A percentile compares a stretch with the other conserved stretches of the same genome.
phyloP scores from a whole-genome alignment of 2,113 vertebrate species.

The Rhagologus leucostigma region DNA sequence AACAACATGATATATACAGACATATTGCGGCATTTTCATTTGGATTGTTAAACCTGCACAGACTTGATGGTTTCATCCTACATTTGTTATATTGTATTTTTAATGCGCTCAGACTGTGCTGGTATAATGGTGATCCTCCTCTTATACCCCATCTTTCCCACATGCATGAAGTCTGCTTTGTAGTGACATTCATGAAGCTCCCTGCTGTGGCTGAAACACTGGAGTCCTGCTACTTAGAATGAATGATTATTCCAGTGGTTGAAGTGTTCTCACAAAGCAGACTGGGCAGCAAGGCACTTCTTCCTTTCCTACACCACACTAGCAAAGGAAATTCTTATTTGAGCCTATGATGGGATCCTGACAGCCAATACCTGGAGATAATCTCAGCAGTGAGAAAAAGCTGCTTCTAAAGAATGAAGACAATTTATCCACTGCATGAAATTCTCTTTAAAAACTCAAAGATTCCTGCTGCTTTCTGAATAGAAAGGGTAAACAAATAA shows the following conservation, averaged over 20 bases:
- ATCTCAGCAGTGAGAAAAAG: background rate
- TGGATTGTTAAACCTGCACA: slow-evolving; percentile 33
- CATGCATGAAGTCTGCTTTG: slow-evolving; percentile 45
- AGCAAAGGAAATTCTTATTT: slow-evolving; percentile 11
- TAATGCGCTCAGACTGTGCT: slow-evolving; percentile 40
- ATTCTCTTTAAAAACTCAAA: background rate
- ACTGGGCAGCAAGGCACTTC: background rate
- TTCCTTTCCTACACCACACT: background rate
- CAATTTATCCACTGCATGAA: background rate
- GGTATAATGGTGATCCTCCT: slow-evolving; percentile 39
- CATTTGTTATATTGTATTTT: slow-evolving; percentile 62
- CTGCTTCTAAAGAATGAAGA: background rate
- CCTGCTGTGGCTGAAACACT: slow-evolving; percentile 39
- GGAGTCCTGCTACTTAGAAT: slow-evolving; percentile 43
- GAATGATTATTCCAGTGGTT: slow-evolving; percentile 43
- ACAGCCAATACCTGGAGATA: background rate
- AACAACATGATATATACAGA: background rate
- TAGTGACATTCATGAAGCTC: slow-evolving; percentile 61
- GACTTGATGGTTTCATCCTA: slow-evolving; percentile 48
- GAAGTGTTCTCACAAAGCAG: slow-evolving; percentile 51
- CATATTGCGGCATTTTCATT: background rate
- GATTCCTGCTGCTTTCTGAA: background rate
- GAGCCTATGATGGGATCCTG: background rate
- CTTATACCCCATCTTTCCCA: slow-evolving; percentile 37
- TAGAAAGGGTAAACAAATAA: background rate